Evolutionary conservation across 1,140 invertebrate species (phyloP).

Genomic region (Drosophila guanche): DNA sequence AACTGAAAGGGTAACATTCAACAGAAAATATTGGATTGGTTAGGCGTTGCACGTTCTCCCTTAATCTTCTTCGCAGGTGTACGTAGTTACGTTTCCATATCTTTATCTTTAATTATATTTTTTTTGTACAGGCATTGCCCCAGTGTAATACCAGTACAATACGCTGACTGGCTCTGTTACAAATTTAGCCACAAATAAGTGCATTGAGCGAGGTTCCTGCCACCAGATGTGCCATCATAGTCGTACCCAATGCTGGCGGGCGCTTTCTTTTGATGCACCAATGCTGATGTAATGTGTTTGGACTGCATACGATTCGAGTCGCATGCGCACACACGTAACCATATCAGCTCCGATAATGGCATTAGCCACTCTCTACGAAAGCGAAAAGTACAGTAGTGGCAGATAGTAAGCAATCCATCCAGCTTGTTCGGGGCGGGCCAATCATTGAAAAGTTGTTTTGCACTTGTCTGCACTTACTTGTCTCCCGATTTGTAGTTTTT

Average conservation of each 20-base stretch:
- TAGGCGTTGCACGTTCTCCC: no score
- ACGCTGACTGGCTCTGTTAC: conserved; percentile 14
- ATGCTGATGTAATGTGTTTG: conserved; percentile 36
- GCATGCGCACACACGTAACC: conserved; percentile 31
- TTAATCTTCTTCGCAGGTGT: no score
- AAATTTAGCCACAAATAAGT: conserved; percentile 31
- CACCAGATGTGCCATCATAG: no score
- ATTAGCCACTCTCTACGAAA: conserved; percentile 20
- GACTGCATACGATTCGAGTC: conserved; percentile 31
- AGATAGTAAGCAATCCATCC: conserved; percentile 23
- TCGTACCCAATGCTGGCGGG: conserved; percentile 4
- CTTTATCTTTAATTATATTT: no score
- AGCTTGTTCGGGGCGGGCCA: neutral
- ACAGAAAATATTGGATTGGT: no score
- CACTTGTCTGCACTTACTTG: conserved; percentile 23
- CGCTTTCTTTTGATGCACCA: conserved; percentile 39
- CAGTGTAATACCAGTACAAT: conserved; percentile 29
- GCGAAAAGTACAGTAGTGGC: conserved; percentile 26
- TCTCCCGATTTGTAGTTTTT: conserved; percentile 22
- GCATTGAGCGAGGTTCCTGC: conserved; percentile 20
- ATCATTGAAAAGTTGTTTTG: conserved; percentile 26
- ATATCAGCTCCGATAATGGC: conserved; percentile 39
- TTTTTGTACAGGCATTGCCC: no score
- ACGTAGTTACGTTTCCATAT: no score
- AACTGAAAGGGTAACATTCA: no score